phyloP scores from a whole-genome alignment of 2,797 vertebrate species.

The Scarus forsteni region DNA sequence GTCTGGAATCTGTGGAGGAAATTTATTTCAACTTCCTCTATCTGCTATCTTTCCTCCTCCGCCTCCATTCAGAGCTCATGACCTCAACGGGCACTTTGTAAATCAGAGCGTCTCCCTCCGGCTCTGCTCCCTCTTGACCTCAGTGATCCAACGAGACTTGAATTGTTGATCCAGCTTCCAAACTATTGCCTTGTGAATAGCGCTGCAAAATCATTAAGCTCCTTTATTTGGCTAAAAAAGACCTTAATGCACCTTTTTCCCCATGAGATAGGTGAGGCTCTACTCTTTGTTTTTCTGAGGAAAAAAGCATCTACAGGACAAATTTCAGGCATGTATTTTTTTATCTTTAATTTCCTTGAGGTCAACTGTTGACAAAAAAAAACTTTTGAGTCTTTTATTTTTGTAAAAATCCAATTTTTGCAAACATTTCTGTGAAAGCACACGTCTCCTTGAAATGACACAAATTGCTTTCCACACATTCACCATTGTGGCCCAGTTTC shows the following conservation, averaged over 20 bases:
- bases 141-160: background rate
- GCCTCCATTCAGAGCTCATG: constrained; percentile 7
- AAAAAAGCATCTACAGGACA: background rate
- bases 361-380: background rate
- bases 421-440: constrained; percentile 1
- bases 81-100: constrained; percentile 16
- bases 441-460: constrained; percentile 38
- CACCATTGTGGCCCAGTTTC: constrained; percentile 25
- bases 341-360: constrained; percentile 1
- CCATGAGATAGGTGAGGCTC: background rate
- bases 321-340: constrained; percentile 3
- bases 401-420: constrained; percentile 3
- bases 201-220: constrained; percentile 11
- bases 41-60: constrained; percentile 17
- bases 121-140: constrained; percentile 10
- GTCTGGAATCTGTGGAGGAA: background rate
- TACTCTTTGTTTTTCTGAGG: background rate
- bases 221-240: background rate
- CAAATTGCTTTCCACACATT: constrained; percentile 32
- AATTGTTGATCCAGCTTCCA: constrained; percentile 12
- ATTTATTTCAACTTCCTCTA: constrained; percentile 1
- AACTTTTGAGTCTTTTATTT: background rate
- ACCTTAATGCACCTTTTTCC: background rate
- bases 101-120: constrained; percentile 14
- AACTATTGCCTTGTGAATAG: constrained; percentile 11